These are phyloP conservation scores for Tetragonula carbonaria DNA, from an alignment of 2,888 invertebrate genomes.

Conservation along the genomic window DNA sequence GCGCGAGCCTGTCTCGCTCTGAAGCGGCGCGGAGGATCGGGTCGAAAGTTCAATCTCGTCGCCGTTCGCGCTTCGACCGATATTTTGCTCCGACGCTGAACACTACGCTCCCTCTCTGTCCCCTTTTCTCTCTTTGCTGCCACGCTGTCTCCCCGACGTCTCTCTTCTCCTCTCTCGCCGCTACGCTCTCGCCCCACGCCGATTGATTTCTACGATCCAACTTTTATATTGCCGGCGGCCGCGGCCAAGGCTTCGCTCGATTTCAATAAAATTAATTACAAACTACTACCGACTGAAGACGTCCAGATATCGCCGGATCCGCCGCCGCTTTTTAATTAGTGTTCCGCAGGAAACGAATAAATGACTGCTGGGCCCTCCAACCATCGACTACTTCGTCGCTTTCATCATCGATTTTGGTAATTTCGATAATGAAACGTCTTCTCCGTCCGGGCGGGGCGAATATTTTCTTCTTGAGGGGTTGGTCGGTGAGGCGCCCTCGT, in stretches of 20 bases:
- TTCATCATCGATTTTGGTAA: constrained; percentile 24
- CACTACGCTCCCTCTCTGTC: not conserved
- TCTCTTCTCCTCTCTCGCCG: not conserved
- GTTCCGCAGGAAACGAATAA: constrained; percentile 41
- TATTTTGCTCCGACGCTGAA: constrained; percentile 57
- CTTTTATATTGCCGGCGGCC: constrained; percentile 59
- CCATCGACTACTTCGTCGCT: not conserved
- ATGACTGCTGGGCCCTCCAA: constrained; percentile 1
- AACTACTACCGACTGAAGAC: constrained; percentile 44
- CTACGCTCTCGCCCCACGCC: not conserved
- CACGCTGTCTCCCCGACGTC: not conserved
- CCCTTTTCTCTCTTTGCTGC: not conserved
- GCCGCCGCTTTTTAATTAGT: constrained; percentile 50
- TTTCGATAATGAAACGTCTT: constrained; percentile 31
- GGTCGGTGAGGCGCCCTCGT: not conserved
- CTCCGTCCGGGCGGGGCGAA: not conserved
- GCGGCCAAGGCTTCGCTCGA: constrained; percentile 25
- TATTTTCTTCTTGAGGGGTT: not conserved
- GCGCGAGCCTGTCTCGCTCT: constrained; percentile 60
- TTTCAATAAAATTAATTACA: constrained; percentile 65
- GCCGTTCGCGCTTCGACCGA: constrained; percentile 64
- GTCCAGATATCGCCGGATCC: constrained; percentile 4
- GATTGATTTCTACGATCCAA: constrained; percentile 63
- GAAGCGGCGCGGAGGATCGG: constrained; percentile 54
- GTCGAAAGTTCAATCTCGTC: constrained; percentile 72